These are phyloP conservation scores for Xenopus petersii DNA, from an alignment of 2,797 vertebrate species.

Conservation along the genomic window DNA sequence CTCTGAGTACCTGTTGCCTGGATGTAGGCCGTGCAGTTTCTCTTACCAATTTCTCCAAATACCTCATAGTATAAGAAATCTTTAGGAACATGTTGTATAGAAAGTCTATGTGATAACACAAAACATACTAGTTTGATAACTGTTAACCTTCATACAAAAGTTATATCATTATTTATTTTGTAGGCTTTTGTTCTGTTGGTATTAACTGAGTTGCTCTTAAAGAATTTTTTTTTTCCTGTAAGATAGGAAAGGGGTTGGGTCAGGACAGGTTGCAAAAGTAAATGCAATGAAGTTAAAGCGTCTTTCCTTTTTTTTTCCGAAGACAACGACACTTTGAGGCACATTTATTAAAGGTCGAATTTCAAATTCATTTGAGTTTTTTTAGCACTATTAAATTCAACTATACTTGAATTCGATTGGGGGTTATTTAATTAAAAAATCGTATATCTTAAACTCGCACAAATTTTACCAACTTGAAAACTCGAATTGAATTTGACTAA, in stretches of 20 bases:
- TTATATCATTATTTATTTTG: conserved; percentile 94
- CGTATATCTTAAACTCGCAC: no score
- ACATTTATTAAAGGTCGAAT: no score
- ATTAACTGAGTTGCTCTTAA: conserved; percentile 70
- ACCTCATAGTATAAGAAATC: conserved; percentile 96
- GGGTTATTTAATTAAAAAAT: no score
- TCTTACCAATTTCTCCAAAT: conserved; percentile 96
- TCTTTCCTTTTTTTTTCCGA: conserved; percentile 68
- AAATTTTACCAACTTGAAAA: no score
- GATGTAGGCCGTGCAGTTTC: conserved; percentile 85
- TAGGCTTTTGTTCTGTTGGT: conserved; percentile 62
- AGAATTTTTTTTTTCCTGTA: conserved; percentile 77
- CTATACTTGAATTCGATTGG: no score
- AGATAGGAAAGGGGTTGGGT: conserved; percentile 71
- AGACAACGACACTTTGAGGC: conserved; percentile 63
- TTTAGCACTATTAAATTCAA: no score
- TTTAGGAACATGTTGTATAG: conserved; percentile 93
- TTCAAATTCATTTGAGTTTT: no score
- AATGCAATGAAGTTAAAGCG: conserved; percentile 73
- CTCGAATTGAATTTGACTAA: no score
- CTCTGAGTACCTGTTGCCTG: conserved; percentile 60
- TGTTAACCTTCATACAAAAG: conserved; percentile 86
- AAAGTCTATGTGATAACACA: conserved; percentile 93
- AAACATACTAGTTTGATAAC: conserved; percentile 88
- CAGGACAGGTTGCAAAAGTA: conserved; percentile 55